Base-by-base conservation (phyloP, 1,140 invertebrate species). In the Ceratosolen solmsi region DNA sequence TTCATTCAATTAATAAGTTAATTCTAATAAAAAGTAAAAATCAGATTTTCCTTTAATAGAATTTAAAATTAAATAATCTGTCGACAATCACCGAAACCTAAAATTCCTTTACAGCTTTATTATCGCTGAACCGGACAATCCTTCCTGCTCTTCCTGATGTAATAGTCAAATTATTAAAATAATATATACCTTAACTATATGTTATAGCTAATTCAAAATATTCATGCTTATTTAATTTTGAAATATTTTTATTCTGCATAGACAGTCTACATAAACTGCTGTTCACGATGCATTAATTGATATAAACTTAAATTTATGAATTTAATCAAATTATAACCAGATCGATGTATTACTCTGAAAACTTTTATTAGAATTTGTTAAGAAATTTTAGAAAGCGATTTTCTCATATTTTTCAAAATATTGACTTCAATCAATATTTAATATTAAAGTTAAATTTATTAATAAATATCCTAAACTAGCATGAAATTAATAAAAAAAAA, bases 61-160 rank as follows among this genome's bases (percentile, higher is more conserved):
- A 5, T n/a, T 58, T 36, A 79, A 49, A 60, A 27, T 80, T 38
- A 56, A 75, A 76, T 54, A 82, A 82, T 76, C 73, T 75, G 36
- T 78, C 49, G 81, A 82, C 81, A 82, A 82, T 82, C 81, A 82
- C 33, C 60, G 75, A 54, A 79, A 36, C 54, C 49, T 46, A 60
- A 82, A 68, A 68, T 58, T 56, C n/a, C 20, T 56, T 76, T 46
- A 46, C 73, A 82, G 63, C 51, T 78, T 63, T 2, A 77, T 82
- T 78, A 77, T 60, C 30, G 56, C 68, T 82, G 58, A 79, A 79
- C 33, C n/a, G 46, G 81, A 82, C 81, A 82, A 82, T 82, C 81
- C 56, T 65, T 17, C 33, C 56, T 74, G 49, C 70, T 82, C 68
- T 79, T 82, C 70, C 76, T 68, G 68, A 54, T 74, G 36, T 51